A percentile compares a stretch with the other conserved stretches of the same genome.
Evolutionary conservation across 53 echinoderm and acorn worm genomes (phyloP).

Genomic region (Arbacia lixula): DNA sequence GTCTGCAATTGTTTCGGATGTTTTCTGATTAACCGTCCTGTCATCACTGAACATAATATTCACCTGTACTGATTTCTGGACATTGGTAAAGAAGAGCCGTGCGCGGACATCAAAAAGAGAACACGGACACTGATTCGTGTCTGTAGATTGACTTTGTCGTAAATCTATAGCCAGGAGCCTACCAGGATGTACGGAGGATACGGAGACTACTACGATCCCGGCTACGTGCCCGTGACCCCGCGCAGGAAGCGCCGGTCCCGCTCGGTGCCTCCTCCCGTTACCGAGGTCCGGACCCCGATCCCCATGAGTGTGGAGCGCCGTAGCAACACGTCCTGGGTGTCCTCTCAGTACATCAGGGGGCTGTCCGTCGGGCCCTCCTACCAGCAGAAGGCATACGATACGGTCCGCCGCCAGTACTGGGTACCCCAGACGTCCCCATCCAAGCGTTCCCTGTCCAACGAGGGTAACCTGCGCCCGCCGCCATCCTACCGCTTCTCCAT

Average conservation of each 20-base stretch:
- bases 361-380: slow-evolving; percentile 2
- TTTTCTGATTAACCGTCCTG: background rate
- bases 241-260: background rate
- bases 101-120: too few species aligned
- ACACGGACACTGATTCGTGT: background rate
- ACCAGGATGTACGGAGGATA: background rate
- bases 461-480: slow-evolving; percentile 29
- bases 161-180: slow-evolving; percentile 9
- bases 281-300: background rate
- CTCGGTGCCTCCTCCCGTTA: background rate
- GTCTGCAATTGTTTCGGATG: slow-evolving; percentile 14
- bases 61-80: background rate
- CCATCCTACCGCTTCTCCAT: slow-evolving; percentile 39
- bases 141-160: slow-evolving; percentile 51
- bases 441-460: slow-evolving; percentile 22
- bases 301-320: background rate
- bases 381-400: slow-evolving; percentile 41
- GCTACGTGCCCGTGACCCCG: slow-evolving; percentile 4
- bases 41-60: background rate
- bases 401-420: background rate
- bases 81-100: too few species aligned
- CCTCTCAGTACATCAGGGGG: slow-evolving; percentile 27
- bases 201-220: slow-evolving; percentile 9
- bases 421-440: slow-evolving; percentile 33
- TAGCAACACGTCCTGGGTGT: slow-evolving; percentile 9